Evolutionary conservation across 2,113 vertebrate genomes (phyloP), one percentile per base, ranked within the genome.

Genomic region (Steatornis caripensis): DNA sequence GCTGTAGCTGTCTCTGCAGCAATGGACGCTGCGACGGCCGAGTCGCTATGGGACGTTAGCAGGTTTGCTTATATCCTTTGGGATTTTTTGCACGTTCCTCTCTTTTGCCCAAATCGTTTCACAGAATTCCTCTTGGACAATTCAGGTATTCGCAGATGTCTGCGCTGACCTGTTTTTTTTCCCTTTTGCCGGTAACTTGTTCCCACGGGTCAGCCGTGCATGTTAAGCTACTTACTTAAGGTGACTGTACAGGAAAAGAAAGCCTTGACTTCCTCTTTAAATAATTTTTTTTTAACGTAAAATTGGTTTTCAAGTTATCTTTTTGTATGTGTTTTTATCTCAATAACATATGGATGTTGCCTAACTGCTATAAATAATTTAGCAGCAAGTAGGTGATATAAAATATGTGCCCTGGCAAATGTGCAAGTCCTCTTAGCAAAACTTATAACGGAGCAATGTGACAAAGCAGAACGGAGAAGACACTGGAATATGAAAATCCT

Each of bases 381-480:
- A 83, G 74, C 87, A 79, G 78, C 41, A 60, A 43, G 74, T 60
- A 84, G 94, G 89, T 61, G 92, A 88, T 70, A 27, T 19, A 30
- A 51, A 55, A 23, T 26, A 49, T 2, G 2, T 21, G 30, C 57
- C 60, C 78, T 30, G 90, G 87, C 27, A 71, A 64, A 46, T 1
- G 53, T 26, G 27, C 62, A 23, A 39, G 24, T 41, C 48, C 54
- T 53, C 26, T 2, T 14, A 94, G 81, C 69, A 87, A 9, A n/a
- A 13, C 12, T 36, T 29, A 6, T 32, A 6, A 19, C 0, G 55
- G 41, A 45, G 69, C 39, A 23, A 10, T 5, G 10, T n/a, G 75
- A 37, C 41, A 53, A 7, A 61, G 68, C 16, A 34, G 62, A 21
- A 8, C 11, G 41, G 70, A 12, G 62, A 7, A 53, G 46, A 30